Evolutionary conservation across 2,888 invertebrate species (phyloP), one percentile per base, ranked within the genome.

Genomic region (Lepeophtheirus nordmannii): DNA sequence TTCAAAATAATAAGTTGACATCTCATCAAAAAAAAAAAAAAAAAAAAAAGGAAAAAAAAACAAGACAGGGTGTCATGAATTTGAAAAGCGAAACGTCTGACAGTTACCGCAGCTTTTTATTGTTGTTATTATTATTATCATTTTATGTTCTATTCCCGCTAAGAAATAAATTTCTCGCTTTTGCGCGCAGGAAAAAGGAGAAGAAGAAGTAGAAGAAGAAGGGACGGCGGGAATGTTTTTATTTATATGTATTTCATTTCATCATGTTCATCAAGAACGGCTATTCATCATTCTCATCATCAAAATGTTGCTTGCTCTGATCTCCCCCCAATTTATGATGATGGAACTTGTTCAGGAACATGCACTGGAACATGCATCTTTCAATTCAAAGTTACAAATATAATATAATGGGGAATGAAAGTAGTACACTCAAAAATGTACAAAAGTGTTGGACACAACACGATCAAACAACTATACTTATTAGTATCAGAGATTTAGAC

Each of bases 31-130:
- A 46, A 46, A 46, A 8, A 46, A 46, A 46, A 17, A 46, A 41
- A 10, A 63, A 40, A 53, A n/a, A 46, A 11, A 40, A 59, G 58
- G 30, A 22, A 63, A 63, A 63, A n/a, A 63, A 63, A 56, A 63
- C 11, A n/a, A n/a, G 30, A 22, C 23, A 41, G 41, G 57, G 56
- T 20, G 60, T 23, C 38, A 39, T 60, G 60, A 78, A 78, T 78
- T 78, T 77, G 78, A 74, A 77, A 77, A 73, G 72, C 75, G 75
- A 75, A 74, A 73, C 72, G 76, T 75, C 73, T 76, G 72, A 61
- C 62, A 62, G 62, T 67, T 67, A 67, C 62, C 67, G 61, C 57
- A 67, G 62, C 62, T 58, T 58, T 61, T 40, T 61, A 62, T 66
- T 68, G 68, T 66, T 66, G 66, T 66, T 68, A 37, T 57, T 14